Evolutionary conservation across 2,797 vertebrate species (phyloP), one percentile per base, ranked within the genome.

Genomic region (Sebastolobus altivelis): DNA sequence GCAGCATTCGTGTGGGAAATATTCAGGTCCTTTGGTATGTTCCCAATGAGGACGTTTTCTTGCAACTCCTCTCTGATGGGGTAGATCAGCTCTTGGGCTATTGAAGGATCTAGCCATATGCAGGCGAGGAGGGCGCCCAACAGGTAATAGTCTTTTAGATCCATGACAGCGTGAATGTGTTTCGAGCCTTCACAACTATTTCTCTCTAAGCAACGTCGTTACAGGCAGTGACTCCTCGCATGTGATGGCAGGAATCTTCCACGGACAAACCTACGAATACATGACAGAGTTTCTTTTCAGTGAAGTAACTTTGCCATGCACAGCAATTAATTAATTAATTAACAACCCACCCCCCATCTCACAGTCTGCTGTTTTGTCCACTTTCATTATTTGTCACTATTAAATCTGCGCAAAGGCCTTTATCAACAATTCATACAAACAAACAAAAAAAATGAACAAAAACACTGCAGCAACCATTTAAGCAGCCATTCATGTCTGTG

Each of bases 71-170:
- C 99, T 93, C 98, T 96, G 93, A 99, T 99, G 82, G 98, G 98
- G 93, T 99, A 99, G 95, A 99, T 99, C 82, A 99, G 96, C 96
- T 99, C 99, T 96, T 99, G 98, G 92, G 99, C 98, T 93, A 99
- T 94, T 88, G 98, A 97, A 52, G 98, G 98, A 96, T 99, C 99
- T 88, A 99, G 95, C 95, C 97, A 98, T 93, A 99, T 96, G 95
- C 98, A 99, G 95, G 98, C 97, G 86, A 97, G 96, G 88, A 99
- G 95, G 92, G 97, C 95, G 12, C 97, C 97, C 97, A 99, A 96
- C 97, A 99, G 96, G 97, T 99, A 99, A 97, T 99, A 99, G 97
- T 99, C 97, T 96, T 97, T 99, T 96, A 99, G 97, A 98, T 99
- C 97, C 99, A 99, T 99, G 95, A 95, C 96, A 95, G 94, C 90